phyloP scores from a whole-genome alignment of 2,888 invertebrate genomes.

The Trichogramma evanescens region DNA sequence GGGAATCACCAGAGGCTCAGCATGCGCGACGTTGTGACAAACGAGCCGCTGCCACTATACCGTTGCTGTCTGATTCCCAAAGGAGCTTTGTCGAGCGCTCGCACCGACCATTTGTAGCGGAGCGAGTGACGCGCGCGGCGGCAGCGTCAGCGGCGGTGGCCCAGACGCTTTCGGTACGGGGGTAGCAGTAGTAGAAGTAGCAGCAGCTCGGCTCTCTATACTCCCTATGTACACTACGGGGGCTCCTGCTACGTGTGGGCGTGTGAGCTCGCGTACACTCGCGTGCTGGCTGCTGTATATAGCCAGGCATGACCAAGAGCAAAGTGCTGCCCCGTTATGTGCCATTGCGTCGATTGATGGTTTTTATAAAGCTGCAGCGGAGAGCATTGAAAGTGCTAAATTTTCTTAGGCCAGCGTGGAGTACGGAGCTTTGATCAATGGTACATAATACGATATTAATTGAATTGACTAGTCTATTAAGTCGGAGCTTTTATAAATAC shows the following conservation, averaged over 20 bases:
- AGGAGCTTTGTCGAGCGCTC: conserved; percentile 6
- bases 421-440: too few species aligned
- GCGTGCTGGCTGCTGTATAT: not conserved
- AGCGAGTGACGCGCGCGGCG: not conserved
- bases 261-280: not conserved
- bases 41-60: conserved; percentile 16
- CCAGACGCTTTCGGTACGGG: not conserved
- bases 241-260: not conserved
- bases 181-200: not conserved
- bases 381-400: too few species aligned
- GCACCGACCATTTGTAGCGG: conserved; percentile 8
- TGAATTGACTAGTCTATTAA: too few species aligned
- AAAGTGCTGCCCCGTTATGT: too few species aligned
- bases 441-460: too few species aligned
- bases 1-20: not conserved
- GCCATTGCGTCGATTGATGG: too few species aligned
- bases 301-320: too few species aligned
- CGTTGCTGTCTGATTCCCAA: conserved; percentile 22
- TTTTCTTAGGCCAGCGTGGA: too few species aligned
- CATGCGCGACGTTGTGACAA: conserved; percentile 15
- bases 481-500: too few species aligned
- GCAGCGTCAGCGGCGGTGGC: not conserved
- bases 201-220: not conserved
- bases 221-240: too few species aligned
- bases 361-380: too few species aligned